Evolutionary conservation across 2,797 vertebrate genomes (phyloP).

Genomic region (Selene dorsalis): DNA sequence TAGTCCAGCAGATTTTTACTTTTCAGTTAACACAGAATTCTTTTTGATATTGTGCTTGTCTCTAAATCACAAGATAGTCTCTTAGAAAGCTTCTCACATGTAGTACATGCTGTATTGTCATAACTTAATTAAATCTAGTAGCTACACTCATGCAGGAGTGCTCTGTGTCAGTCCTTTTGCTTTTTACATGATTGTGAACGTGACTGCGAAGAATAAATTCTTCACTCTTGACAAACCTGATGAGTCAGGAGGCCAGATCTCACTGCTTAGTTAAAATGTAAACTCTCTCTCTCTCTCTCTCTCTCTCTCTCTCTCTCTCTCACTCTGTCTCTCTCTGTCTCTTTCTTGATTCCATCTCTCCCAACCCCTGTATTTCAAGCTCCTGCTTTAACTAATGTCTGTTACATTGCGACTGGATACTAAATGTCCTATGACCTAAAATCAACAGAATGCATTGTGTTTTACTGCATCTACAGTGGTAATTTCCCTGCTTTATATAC

Average conservation of each 20-base stretch:
- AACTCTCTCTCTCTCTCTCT: conserved; percentile 46
- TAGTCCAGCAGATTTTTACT: background rate
- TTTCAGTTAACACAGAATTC: conserved; percentile 1
- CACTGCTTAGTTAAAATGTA: conserved; percentile 78
- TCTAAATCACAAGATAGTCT: conserved; percentile 10
- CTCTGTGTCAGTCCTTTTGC: background rate
- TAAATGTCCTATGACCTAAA: conserved; percentile 26
- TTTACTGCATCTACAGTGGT: conserved; percentile 9
- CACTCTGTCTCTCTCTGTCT: background rate
- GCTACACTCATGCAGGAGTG: background rate
- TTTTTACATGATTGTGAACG: conserved; percentile 12
- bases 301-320: background rate
- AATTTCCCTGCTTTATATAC: conserved; percentile 19
- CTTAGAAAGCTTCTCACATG: background rate
- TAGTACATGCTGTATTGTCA: background rate
- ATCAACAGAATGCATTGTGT: conserved; percentile 18
- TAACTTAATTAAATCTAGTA: background rate
- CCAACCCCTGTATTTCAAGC: background rate
- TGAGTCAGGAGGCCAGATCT: conserved; percentile 66
- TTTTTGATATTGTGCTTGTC: background rate
- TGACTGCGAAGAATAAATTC: conserved; percentile 37
- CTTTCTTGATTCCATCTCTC: conserved; percentile 2
- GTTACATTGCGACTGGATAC: background rate
- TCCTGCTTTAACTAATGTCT: conserved; percentile 8
- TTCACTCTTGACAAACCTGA: conserved; percentile 48